Conservation (phyloP, 2,113 vertebrate species). For the Alligator mississippiensis region DNA sequence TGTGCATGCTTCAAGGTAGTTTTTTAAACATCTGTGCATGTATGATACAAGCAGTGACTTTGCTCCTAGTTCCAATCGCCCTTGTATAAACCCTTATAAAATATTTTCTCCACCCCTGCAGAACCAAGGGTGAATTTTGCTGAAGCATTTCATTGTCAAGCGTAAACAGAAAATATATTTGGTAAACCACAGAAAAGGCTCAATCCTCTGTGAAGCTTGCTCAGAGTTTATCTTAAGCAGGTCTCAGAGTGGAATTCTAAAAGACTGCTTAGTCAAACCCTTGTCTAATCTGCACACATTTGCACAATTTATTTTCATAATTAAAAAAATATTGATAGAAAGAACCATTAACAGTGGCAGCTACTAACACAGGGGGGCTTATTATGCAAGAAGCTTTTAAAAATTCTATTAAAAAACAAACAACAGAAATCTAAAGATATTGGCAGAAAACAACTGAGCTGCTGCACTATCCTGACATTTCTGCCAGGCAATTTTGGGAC, state of each 20-base stretch:
- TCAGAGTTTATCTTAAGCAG: neutral
- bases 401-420: conserved; percentile 21
- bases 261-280: neutral
- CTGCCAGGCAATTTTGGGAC: conserved; percentile 19
- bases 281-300: conserved; percentile 28
- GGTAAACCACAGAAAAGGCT: conserved; percentile 38
- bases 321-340: neutral
- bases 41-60: conserved; percentile 59
- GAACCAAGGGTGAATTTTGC: conserved; percentile 61
- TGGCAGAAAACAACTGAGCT: neutral
- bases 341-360: neutral
- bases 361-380: neutral
- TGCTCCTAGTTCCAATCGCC: conserved; percentile 37
- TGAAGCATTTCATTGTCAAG: conserved; percentile 58
- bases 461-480: neutral
- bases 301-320: conserved; percentile 30
- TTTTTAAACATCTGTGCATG: conserved; percentile 63
- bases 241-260: conserved; percentile 40
- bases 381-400: conserved; percentile 16
- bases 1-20: conserved; percentile 2
- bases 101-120: conserved; percentile 27
- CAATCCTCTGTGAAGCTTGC: conserved; percentile 34
- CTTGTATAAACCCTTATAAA: conserved; percentile 40
- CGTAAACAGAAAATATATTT: conserved; percentile 55
- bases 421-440: neutral